Evolutionary conservation across 2,113 vertebrate genomes (phyloP), one percentile per base, ranked within the genome.

Genomic region (Nerophis lumbriciformis): DNA sequence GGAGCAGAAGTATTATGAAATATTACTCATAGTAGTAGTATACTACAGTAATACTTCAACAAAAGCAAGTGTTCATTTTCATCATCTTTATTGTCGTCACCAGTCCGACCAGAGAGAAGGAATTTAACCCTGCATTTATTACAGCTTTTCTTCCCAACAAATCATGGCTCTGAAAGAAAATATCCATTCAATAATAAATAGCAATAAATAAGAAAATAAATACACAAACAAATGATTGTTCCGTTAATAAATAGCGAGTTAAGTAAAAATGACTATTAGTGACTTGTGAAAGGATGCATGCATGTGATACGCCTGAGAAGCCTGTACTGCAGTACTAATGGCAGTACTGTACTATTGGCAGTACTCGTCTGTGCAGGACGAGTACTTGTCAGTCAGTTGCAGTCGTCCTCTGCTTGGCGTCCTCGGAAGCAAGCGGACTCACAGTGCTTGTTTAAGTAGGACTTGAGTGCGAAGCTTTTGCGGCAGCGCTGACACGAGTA

Each of bases 381-480:
- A 68, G 45, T 11, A 16, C 11, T 45, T 16, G 8, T 84, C 85
- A 92, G 73, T 90, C 88, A 82, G 86, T 92, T 80, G 89, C 90
- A 82, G 78, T 92, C 90, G 48, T 92, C 93, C 42, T 85, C 85
- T 5, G 51, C 74, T 0, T 87, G 66, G 1, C 90, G 82, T 44
- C 88, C 92, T 79, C 93, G 94, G 86, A 93, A 93, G 87, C 93
- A 94, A 65, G 93, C 93, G 0, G 93, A 94, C 89, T 95, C 94
- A 52, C 94, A 93, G 90, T 95, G 94, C 89, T 95, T 95, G 91
- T 93, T 94, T 79, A 95, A 90, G 86, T 94, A 94, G 58, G 94
- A 94, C 88, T 94, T 95, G 69, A 94, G 93, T 0, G 94, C 90
- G 48, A 94, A 93, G 84, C 88, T 93, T 83, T 95, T 94, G 88